These are phyloP conservation scores for Anguilla pacifica DNA, from an alignment of 2,797 vertebrate genomes.

Conservation along the genomic window DNA sequence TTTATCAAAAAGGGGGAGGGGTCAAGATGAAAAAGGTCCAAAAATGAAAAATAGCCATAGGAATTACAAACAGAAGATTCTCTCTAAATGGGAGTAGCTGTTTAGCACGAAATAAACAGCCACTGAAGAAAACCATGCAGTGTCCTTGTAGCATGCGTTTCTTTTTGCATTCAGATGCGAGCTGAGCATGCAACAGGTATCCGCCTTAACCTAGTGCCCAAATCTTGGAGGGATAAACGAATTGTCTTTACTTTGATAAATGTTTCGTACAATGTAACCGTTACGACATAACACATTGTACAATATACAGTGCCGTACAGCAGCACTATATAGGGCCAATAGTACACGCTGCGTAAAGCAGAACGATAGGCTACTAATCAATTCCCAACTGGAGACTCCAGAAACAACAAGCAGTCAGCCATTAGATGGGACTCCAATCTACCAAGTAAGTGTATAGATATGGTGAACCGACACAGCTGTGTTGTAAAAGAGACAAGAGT, in stretches of 20 bases:
- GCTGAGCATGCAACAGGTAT: no score
- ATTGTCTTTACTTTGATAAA: background rate
- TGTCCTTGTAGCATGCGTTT: background rate
- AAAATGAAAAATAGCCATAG: background rate
- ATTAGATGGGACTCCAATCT: background rate
- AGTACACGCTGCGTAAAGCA: background rate
- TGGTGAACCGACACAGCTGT: conserved; percentile 13
- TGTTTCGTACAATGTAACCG: background rate
- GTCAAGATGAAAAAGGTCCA: background rate
- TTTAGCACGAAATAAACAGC: background rate
- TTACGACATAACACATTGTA: background rate
- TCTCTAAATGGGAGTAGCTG: background rate
- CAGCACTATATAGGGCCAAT: background rate
- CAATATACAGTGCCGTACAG: background rate
- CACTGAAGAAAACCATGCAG: background rate
- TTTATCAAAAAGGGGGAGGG: background rate
- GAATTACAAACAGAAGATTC: background rate
- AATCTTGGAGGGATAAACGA: background rate
- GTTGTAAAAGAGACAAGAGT: background rate
- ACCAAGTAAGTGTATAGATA: background rate
- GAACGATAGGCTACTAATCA: background rate
- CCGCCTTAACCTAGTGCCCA: background rate
- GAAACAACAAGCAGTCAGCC: background rate
- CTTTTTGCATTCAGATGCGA: background rate
- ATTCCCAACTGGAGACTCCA: background rate